These are phyloP conservation scores for Lepeophtheirus salmonis DNA, from an alignment of 1,140 invertebrate genomes.

Conservation along the genomic window DNA sequence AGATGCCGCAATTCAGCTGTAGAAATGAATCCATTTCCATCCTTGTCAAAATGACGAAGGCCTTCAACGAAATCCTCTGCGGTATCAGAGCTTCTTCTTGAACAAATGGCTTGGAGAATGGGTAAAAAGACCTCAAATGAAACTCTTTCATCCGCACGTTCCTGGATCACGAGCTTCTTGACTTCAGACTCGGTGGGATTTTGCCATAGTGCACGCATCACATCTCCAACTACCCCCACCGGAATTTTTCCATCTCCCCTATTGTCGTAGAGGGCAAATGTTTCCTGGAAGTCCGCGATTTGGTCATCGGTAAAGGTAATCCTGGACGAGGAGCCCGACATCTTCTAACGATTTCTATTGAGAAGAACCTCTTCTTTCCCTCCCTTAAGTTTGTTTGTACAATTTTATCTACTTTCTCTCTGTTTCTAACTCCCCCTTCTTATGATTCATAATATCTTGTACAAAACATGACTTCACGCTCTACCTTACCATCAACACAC, in stretches of 20 bases:
- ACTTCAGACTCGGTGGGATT: slow-evolving; percentile 97
- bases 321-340: slow-evolving; percentile 5
- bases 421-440: too few species aligned
- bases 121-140: slow-evolving; percentile 97
- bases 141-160: slow-evolving; percentile 82
- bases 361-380: too few species aligned
- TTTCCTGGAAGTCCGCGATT: slow-evolving; percentile 41
- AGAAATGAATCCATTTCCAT: slow-evolving; percentile 93
- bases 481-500: too few species aligned
- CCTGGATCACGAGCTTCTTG: slow-evolving; percentile 81
- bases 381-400: too few species aligned
- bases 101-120: slow-evolving; percentile 81
- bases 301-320: slow-evolving; percentile 14
- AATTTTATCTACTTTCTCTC: too few species aligned
- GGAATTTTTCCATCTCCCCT: slow-evolving; percentile 95
- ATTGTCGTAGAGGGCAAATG: slow-evolving; percentile 88
- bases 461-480: too few species aligned
- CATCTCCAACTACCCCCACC: slow-evolving; percentile 87
- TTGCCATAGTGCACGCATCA: slow-evolving; percentile 79
- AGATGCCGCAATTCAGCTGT: slow-evolving; percentile 92
- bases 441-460: too few species aligned
- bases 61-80: slow-evolving; percentile 94
- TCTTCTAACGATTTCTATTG: slow-evolving; percentile 2
- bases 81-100: slow-evolving; percentile 67
- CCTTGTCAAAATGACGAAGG: slow-evolving; percentile 92